These are phyloP conservation scores for Leptinotarsa defecta DNA, from an alignment of 1,140 invertebrate genomes.

Conservation along the genomic window DNA sequence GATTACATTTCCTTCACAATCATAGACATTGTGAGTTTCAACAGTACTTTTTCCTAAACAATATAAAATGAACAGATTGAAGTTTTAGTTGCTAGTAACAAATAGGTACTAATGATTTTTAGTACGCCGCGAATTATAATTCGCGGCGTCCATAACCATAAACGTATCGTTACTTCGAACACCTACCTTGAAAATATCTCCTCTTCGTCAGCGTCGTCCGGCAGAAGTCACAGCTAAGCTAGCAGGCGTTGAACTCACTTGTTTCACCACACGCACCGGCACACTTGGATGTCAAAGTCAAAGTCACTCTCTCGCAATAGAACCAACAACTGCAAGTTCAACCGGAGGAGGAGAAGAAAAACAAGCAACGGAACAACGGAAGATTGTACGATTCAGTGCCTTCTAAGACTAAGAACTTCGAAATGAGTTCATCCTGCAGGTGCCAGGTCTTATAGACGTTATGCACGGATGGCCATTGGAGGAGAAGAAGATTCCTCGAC, in stretches of 20 bases:
- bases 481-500: slow-evolving; percentile 41
- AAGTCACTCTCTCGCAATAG: slow-evolving; percentile 23
- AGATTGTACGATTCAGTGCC: slow-evolving; percentile 2
- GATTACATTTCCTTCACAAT: too few relatives aligned
- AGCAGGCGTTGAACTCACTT: slow-evolving; percentile 40
- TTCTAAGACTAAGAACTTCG: slow-evolving; percentile 28
- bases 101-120: too few relatives aligned
- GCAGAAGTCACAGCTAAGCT: slow-evolving; percentile 4
- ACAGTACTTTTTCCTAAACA: too few relatives aligned
- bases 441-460: slow-evolving; percentile 50
- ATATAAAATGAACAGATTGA: too few relatives aligned
- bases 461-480: slow-evolving; percentile 46
- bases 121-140: too few relatives aligned
- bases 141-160: too few relatives aligned
- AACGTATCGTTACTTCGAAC: too few relatives aligned
- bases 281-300: slow-evolving; percentile 32
- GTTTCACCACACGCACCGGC: slow-evolving; percentile 34
- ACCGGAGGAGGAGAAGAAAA: slow-evolving; percentile 6
- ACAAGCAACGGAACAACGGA: neutral
- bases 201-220: neutral
- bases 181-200: too few relatives aligned
- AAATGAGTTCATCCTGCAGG: slow-evolving; percentile 49
- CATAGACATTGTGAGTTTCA: too few relatives aligned
- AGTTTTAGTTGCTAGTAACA: too few relatives aligned
- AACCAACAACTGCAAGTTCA: slow-evolving; percentile 16